A percentile compares a stretch with the other conserved stretches of the same genome.
phyloP scores from a whole-genome alignment of 2,113 vertebrate species.

The Neofelis nebulosa region DNA sequence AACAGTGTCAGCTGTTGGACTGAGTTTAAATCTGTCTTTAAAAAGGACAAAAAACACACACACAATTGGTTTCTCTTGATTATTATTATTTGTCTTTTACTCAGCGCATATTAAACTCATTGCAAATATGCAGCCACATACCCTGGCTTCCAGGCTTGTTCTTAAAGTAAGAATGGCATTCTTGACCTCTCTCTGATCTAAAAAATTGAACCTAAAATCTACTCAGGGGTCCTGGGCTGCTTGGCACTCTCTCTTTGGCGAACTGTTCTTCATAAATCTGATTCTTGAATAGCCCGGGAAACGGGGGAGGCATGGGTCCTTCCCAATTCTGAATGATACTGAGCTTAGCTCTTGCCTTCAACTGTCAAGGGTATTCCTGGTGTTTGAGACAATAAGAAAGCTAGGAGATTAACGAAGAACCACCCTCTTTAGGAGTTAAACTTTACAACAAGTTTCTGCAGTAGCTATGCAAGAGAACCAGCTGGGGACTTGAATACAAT shows the following conservation, averaged over 20 bases:
- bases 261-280: not conserved
- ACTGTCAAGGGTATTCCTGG: not conserved
- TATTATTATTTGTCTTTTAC: not conserved
- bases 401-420: not conserved
- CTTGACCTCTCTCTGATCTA: not conserved
- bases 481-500: not conserved
- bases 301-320: not conserved
- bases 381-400: not conserved
- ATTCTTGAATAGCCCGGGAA: not conserved
- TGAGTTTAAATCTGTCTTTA: not conserved
- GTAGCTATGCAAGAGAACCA: not conserved
- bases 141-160: not conserved
- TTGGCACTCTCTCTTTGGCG: not conserved
- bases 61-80: not conserved
- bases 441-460: not conserved
- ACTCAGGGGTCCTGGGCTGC: not conserved
- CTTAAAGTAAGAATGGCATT: not conserved
- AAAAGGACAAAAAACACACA: not conserved
- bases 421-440: not conserved
- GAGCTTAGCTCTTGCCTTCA: not conserved
- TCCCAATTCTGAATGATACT: not conserved
- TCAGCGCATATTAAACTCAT: not conserved
- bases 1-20: not conserved
- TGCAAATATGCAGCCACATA: not conserved
- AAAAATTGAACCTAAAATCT: not conserved